A percentile compares a stretch with the other conserved stretches of the same genome.
Evolutionary conservation across 2,888 invertebrate genomes (phyloP).

Genomic region (Zygaena filipendulae): DNA sequence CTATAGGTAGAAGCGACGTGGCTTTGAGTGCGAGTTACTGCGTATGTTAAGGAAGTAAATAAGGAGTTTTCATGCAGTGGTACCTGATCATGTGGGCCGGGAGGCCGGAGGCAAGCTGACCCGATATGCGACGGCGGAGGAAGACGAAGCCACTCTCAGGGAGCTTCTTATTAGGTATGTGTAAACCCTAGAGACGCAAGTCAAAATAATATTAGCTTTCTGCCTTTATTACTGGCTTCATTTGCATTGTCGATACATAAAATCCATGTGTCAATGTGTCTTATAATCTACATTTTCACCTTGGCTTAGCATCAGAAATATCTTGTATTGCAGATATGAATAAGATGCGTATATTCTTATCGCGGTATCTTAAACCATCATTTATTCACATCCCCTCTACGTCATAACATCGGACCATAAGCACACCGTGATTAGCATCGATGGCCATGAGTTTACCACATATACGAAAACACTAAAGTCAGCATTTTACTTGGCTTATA

Average conservation of each 20-base stretch:
- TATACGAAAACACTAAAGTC: slow-evolving; percentile 14
- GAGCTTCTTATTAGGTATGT: slow-evolving; percentile 93
- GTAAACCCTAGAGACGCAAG: slow-evolving; percentile 35
- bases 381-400: slow-evolving; percentile 28
- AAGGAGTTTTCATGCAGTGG: slow-evolving; percentile 61
- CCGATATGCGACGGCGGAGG: slow-evolving; percentile 86
- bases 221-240: slow-evolving; percentile 55
- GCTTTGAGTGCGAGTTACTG: too few species aligned
- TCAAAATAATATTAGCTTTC: slow-evolving; percentile 39
- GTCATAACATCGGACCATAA: slow-evolving; percentile 38
- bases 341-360: slow-evolving; percentile 33
- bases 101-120: slow-evolving; percentile 72
- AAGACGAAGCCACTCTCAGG: slow-evolving; percentile 94
- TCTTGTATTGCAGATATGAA: slow-evolving; percentile 58
- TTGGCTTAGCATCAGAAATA: slow-evolving; percentile 59
- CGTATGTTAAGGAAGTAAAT: too few species aligned
- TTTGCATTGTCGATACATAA: slow-evolving; percentile 34
- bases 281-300: slow-evolving; percentile 37
- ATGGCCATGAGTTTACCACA: slow-evolving; percentile 37
- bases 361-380: slow-evolving; percentile 39
- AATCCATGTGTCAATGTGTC: slow-evolving; percentile 39
- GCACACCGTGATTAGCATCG: slow-evolving; percentile 42
- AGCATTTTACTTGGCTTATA: slow-evolving; percentile 17
- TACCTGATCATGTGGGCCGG: slow-evolving; percentile 66
- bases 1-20: too few species aligned